Evolutionary conservation across 1,140 invertebrate genomes (phyloP), one percentile per base, ranked within the genome.

Genomic region (Zophobas morio): DNA sequence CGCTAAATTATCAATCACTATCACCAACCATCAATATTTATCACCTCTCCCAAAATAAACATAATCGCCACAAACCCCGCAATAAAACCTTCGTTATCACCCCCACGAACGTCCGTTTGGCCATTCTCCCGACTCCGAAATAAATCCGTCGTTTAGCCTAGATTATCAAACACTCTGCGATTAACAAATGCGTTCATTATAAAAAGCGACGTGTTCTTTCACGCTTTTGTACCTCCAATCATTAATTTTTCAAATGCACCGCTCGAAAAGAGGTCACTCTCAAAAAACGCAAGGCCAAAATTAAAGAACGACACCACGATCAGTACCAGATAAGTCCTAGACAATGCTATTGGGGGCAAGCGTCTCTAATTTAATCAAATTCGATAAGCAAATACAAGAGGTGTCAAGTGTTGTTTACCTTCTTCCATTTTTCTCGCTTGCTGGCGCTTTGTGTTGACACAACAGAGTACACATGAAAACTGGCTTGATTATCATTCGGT

Each of bases 71-170:
- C 20, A 20, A 66, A 66, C 60, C 6, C 0, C 8, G 6, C 60
- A 46, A n/a, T 66, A 66, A 66, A 66, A 66, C 20, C 42, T 63
- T 63, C 20, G 42, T 66, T 66, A 47, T 47, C 60, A 66, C 1
- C 42, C 42, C 42, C 20, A 66, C 60, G 3, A 66, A 66, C 60
- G 35, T 57, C 54, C 54, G 54, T 57, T 57, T 35, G 32, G 60
- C 20, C 60, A 37, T 36, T 5, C 40, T 42, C 42, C 42, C 20
- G 60, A 6, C 37, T 46, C 42, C 39, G 42, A 66, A 5, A 66
- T 1, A 40, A 66, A 66, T 4, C 0, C 36, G 5, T 1, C 56
- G 20, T 20, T 20, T 20, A 20, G 20, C 42, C 42, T 46, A 46
- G 3, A 46, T 8, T 46, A 3, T 3, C 49, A 51, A 5, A 20